A percentile compares a stretch with the other conserved stretches of the same genome.
Evolutionary conservation across 1,140 invertebrate genomes (phyloP).

Genomic region (Saccostrea echinata): DNA sequence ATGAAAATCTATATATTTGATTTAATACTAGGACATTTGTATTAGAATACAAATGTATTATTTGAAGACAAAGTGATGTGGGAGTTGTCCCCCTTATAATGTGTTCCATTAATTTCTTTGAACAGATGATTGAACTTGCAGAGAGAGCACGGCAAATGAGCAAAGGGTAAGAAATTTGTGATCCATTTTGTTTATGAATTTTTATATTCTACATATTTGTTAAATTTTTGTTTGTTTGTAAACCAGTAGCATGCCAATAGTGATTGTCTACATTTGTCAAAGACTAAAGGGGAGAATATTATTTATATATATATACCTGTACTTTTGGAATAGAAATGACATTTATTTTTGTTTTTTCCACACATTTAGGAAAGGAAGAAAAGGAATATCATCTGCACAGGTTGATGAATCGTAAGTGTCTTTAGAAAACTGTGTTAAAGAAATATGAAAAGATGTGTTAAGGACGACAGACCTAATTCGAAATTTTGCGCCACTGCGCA

Average conservation of each 20-base stretch:
- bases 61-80: not conserved
- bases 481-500: too few relatives aligned
- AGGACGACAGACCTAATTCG: too few relatives aligned
- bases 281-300: too few relatives aligned
- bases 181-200: not conserved
- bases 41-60: too few relatives aligned
- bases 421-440: too few relatives aligned
- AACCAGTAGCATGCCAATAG: too few relatives aligned
- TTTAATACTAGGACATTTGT: too few relatives aligned
- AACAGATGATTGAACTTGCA: slow-evolving; percentile 79
- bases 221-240: not conserved
- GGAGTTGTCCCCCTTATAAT: not conserved
- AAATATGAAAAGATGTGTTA: too few relatives aligned
- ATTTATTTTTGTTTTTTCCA: not conserved
- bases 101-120: slow-evolving; percentile 37
- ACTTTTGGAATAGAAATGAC: not conserved
- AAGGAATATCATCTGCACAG: slow-evolving; percentile 62
- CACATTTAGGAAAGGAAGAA: slow-evolving; percentile 61
- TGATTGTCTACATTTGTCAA: too few relatives aligned
- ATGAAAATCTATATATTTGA: too few relatives aligned
- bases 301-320: too few relatives aligned
- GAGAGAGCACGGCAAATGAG: slow-evolving; percentile 79
- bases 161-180: slow-evolving; percentile 72
- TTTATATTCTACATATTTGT: not conserved
- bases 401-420: slow-evolving; percentile 74